A percentile compares a stretch with the other conserved stretches of the same genome.
Evolutionary conservation across 1,140 invertebrate species (phyloP).

Genomic region (Drosophila oshimai): DNA sequence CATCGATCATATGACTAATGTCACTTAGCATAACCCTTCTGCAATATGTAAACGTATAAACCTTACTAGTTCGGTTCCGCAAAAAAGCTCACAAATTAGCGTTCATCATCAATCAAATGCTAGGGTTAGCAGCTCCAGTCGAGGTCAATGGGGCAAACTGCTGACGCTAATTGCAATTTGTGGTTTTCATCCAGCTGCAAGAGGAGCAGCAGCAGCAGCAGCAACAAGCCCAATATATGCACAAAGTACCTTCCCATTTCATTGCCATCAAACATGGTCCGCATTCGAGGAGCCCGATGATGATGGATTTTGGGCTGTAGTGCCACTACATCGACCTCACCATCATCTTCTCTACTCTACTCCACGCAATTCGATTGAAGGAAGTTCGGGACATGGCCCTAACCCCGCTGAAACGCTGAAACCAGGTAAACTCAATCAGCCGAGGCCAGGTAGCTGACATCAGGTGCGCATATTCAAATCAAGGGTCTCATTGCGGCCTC

Average conservation of each 20-base stretch:
- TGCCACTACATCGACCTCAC: slow-evolving; percentile 25
- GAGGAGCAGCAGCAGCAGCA: background rate
- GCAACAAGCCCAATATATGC: slow-evolving; percentile 6
- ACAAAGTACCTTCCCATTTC: background rate
- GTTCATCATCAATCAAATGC: slow-evolving; percentile 49
- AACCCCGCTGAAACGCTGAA: background rate
- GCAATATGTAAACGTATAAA: slow-evolving; percentile 1
- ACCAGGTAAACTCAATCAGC: slow-evolving; percentile 36
- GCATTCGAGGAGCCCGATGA: background rate
- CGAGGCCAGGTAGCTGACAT: slow-evolving; percentile 15
- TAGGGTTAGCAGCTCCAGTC: slow-evolving; percentile 7
- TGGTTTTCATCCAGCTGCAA: slow-evolving; percentile 28
- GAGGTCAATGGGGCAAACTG: slow-evolving; percentile 23
- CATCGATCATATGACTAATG: slow-evolving; percentile 9
- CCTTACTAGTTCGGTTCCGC: background rate
- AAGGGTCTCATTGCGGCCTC: background rate
- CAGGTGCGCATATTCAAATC: slow-evolving; percentile 32
- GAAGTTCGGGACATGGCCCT: background rate
- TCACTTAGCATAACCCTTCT: background rate
- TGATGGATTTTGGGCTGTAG: slow-evolving; percentile 28
- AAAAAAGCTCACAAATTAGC: slow-evolving; percentile 35
- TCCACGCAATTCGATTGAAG: slow-evolving; percentile 16
- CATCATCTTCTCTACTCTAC: background rate
- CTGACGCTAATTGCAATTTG: slow-evolving; percentile 55
- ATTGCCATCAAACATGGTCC: background rate